Conservation (phyloP, 2,888 invertebrate genomes). For the Drosophila maculinotata region DNA sequence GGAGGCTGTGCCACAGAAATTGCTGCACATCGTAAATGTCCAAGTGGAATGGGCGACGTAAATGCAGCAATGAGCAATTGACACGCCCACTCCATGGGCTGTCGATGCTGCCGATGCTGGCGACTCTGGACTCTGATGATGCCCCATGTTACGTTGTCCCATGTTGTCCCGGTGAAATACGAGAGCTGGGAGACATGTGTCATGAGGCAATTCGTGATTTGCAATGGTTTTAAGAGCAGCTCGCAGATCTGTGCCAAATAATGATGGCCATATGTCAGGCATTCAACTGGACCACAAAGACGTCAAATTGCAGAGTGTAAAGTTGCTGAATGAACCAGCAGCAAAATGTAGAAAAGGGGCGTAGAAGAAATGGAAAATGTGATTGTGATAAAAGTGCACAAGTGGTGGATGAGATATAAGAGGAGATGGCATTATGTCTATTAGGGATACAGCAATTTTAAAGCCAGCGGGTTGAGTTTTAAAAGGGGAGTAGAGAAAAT, state of each 20-base stretch:
- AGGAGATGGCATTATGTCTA: not conserved
- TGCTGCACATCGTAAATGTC: slow-evolving; percentile 64
- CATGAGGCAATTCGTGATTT: slow-evolving; percentile 46
- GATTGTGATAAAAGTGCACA: no score
- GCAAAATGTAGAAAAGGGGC: not conserved
- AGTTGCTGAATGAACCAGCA: slow-evolving; percentile 10
- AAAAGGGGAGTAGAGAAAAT: not conserved
- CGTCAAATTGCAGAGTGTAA: slow-evolving; percentile 16
- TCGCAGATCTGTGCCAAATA: slow-evolving; percentile 54
- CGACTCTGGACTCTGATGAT: no score
- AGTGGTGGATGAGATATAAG: not conserved
- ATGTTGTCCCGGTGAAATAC: slow-evolving; percentile 22
- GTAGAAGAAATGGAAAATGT: not conserved
- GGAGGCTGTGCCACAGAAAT: slow-evolving; percentile 34
- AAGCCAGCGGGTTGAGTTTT: not conserved
- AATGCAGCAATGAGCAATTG: slow-evolving; percentile 67
- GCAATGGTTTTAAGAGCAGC: slow-evolving; percentile 61
- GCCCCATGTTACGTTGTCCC: no score
- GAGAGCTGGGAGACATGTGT: slow-evolving; percentile 2
- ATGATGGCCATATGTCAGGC: slow-evolving; percentile 63
- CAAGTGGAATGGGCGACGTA: slow-evolving; percentile 62
- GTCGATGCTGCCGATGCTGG: slow-evolving; percentile 25
- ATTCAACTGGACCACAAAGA: slow-evolving; percentile 49
- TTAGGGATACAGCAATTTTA: not conserved
- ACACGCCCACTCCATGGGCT: slow-evolving; percentile 65